Base-by-base conservation (phyloP, 2,113 vertebrate genomes). In the Clarias gariepinus region DNA sequence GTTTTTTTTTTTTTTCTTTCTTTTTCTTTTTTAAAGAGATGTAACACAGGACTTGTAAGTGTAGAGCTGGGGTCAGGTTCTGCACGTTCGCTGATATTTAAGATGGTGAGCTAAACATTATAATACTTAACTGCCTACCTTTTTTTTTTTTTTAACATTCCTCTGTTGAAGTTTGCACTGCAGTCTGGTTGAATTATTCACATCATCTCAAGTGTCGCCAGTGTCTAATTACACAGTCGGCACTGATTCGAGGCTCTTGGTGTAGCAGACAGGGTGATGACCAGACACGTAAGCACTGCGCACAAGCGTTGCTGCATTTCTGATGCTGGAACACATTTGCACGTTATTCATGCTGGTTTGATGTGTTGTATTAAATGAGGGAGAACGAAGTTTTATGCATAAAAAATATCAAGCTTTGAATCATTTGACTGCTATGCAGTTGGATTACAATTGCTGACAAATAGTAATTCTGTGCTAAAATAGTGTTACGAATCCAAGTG, bases 141-240 rank as follows among this genome's bases (percentile, higher is more conserved):
- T 2, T 1, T 36, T n/a, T 76, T 60, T 41, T 16, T 0, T 25
- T 4, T 53, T 55, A 21, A 66, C 61, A 69, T 71, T 86, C 53
- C n/a, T 82, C 19, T 41, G 60, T 10, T 68, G n/a, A 84, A 63
- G 11, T 84, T 83, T 84, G 77, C 77, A 84, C 76, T 76, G 60
- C 52, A 80, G 55, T 15, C 19, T 66, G 41, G 41, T 74, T 87
- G 63, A 87, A 87, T 89, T 85, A 83, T 63, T 61, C 36, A 58
- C 74, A 83, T 68, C 73, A 78, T 41, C 81, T 41, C 21, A 55
- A 18, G 18, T 69, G 64, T 66, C 81, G 21, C 60, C 33, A 60
- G 84, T 64, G 47, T 89, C 78, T 66, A 71, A 80, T 82, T 82
- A 63, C 80, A 18, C 36, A 87, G n/a, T 41, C 80, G 81, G 80